A percentile compares a stretch with the other conserved stretches of the same genome.
phyloP scores from a whole-genome alignment of 2,888 invertebrate species.

The Trachelus iudaicus region DNA sequence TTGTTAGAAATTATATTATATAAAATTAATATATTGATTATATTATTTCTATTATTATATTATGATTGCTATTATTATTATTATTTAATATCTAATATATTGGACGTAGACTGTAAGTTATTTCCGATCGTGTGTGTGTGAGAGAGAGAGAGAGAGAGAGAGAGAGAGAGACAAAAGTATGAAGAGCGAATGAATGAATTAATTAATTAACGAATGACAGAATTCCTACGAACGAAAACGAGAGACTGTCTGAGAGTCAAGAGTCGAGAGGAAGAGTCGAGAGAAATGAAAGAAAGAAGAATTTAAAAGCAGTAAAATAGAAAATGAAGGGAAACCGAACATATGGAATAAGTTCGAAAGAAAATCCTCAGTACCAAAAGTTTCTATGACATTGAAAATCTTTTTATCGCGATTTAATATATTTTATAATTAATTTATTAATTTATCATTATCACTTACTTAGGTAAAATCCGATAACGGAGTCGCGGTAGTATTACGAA shows the following conservation, averaged over 20 bases:
- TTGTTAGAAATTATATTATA: conserved; percentile 64
- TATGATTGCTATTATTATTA: conserved; percentile 27
- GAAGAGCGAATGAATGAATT: conserved; percentile 24
- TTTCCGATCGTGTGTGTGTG: conserved; percentile 42
- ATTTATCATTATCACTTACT: conserved; percentile 40
- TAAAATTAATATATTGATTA: conserved; percentile 64
- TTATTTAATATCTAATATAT: conserved; percentile 64
- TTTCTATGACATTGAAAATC: conserved; percentile 43
- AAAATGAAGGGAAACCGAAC: neutral
- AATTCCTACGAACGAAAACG: neutral
- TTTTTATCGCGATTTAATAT: conserved; percentile 39
- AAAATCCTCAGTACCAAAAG: conserved; percentile 47
- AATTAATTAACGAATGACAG: neutral
- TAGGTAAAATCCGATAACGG: conserved; percentile 29
- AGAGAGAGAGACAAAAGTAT: conserved; percentile 18
- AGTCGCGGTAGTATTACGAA: conserved; percentile 31
- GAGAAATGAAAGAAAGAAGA: neutral
- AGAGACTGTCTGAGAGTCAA: neutral
- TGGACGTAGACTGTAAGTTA: conserved; percentile 59
- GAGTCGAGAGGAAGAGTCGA: neutral
- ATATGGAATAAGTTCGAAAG: conserved; percentile 26
- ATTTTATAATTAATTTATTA: conserved; percentile 42
- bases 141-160: conserved; percentile 23
- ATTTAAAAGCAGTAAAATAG: conserved; percentile 16
- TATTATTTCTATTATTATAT: conserved; percentile 38